Base-by-base conservation (phyloP, 2,888 invertebrate genomes). In the Prosopocoilus inquinatus region DNA sequence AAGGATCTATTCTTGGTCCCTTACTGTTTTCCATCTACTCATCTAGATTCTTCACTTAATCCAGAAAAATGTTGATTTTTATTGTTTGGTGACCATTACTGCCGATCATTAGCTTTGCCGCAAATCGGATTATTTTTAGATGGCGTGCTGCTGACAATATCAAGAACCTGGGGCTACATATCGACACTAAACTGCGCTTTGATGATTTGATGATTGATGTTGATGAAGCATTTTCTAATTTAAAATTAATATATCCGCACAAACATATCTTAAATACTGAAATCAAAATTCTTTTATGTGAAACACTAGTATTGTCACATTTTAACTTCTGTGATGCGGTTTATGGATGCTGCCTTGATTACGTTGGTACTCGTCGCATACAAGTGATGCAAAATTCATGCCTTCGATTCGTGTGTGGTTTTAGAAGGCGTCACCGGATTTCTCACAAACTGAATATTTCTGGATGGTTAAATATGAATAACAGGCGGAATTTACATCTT, bases 301-400 rank as follows among this genome's bases (percentile, higher is more conserved):
- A 55, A 28, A 9, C 46, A 34, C 20, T 32, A 9, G 46, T 55
- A n/a, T 35, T 55, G 9, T 55, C 45, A 12, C 20, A 50, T 13
- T 15, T 49, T 34, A 49, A 49, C 12, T 47, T 12, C 28, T 38
- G 36, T 46, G 46, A 46, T 39, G 55, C 16, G 7, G 51, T 55
- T 1, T 55, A 55, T 34, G 46, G 39, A 9, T 36, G 35, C 8
- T 50, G 54, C 20, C 43, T 46, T n/a, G 49, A 49, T 45, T 12
- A 8, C 8, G 38, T 32, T 39, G 41, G 46, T 28, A 43, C 16
- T 20, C 13, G 8, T 12, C 44, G 51, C 38, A 32, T 55, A 9
- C 50, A 55, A 32, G 46, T 32, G 12, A n/a, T 55, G 20, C 54
- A 54, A 36, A 54, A 54, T 20, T 54, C 44, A 13, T 54, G 54